Percentiles rank a stretch among this genome's conserved stretches.
These are phyloP conservation scores for Orycteropus afer DNA, from an alignment of 2,113 vertebrate genomes.

Conservation along the genomic window DNA sequence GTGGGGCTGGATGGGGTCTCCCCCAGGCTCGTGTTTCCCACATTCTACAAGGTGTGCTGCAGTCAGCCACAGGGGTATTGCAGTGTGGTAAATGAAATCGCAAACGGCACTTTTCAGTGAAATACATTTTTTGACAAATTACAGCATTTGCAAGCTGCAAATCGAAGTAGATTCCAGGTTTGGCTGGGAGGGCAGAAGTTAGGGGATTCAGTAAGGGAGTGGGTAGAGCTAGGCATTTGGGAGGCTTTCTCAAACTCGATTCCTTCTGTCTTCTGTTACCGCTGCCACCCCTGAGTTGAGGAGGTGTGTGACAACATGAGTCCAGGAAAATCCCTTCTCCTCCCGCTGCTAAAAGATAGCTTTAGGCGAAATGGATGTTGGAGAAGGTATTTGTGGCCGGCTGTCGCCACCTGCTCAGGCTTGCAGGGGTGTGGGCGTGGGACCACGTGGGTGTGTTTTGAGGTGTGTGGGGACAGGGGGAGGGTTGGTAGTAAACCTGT, in stretches of 20 bases:
- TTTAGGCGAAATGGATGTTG: neutral
- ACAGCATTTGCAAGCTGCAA: neutral
- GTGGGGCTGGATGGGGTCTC: neutral
- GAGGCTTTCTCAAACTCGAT: neutral
- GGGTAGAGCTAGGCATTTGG: accelerated
- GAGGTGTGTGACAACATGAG: accelerated
- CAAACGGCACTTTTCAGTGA: neutral
- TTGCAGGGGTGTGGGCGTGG: conserved; percentile 30
- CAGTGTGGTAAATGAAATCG: neutral
- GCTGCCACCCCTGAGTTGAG: neutral
- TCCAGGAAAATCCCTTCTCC: conserved; percentile 47
- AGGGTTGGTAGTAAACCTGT: neutral
- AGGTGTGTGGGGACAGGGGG: neutral
- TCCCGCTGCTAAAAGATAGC: neutral
- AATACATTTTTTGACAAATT: neutral
- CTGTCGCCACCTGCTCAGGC: conserved; percentile 7
- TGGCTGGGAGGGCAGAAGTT: neutral
- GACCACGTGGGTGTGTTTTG: neutral
- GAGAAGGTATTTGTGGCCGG: neutral
- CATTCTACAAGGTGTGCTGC: accelerated
- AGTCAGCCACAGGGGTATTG: neutral
- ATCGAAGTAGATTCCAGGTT: neutral
- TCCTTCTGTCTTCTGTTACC: neutral
- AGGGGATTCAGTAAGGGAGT: neutral
- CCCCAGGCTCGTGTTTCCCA: accelerated